A percentile compares a stretch with the other conserved stretches of the same genome.
phyloP scores from a whole-genome alignment of 2,797 vertebrate species.

The Chaenodraco wilsoni region DNA sequence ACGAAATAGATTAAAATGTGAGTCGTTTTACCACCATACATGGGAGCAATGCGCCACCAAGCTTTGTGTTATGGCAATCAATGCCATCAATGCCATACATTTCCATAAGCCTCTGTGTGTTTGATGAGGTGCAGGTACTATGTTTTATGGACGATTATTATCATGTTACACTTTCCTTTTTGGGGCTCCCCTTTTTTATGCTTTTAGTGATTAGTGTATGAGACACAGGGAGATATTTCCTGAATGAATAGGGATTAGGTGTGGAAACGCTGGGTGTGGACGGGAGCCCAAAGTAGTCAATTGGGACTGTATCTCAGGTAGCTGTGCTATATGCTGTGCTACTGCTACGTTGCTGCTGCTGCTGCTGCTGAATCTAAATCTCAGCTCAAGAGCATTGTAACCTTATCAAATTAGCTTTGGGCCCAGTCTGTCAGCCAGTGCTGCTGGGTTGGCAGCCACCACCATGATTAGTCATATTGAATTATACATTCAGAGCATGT shows the following conservation, averaged over 20 bases:
- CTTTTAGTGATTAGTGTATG: conserved; percentile 44
- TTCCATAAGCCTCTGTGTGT: conserved; percentile 63
- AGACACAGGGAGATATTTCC: conserved; percentile 47
- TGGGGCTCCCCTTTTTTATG: conserved; percentile 31
- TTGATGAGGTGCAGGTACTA: conserved; percentile 63
- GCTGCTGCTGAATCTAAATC: conserved; percentile 67
- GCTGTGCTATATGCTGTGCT: conserved; percentile 38
- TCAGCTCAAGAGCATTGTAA: conserved; percentile 79
- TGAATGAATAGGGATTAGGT: conserved; percentile 71
- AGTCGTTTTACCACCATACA: conserved; percentile 72
- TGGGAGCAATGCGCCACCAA: conserved; percentile 48
- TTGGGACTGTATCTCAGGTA: conserved; percentile 71
- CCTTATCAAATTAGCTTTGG: conserved; percentile 85
- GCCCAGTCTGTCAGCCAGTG: conserved; percentile 82
- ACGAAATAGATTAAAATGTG: conserved; percentile 69
- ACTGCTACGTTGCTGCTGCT: conserved; percentile 31
- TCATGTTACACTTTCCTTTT: conserved; percentile 62
- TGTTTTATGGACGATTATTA: conserved; percentile 67
- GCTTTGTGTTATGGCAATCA: conserved; percentile 57
- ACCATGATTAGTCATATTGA: conserved; percentile 88
- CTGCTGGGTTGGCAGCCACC: conserved; percentile 81
- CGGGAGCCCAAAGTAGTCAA: conserved; percentile 55
- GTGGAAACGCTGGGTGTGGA: conserved; percentile 55
- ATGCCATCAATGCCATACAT: conserved; percentile 66
- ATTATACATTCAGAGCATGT: conserved; percentile 85